Evolutionary conservation across 2,888 invertebrate species (phyloP), one percentile per base, ranked within the genome.

Genomic region (Pterostichus madidus): DNA sequence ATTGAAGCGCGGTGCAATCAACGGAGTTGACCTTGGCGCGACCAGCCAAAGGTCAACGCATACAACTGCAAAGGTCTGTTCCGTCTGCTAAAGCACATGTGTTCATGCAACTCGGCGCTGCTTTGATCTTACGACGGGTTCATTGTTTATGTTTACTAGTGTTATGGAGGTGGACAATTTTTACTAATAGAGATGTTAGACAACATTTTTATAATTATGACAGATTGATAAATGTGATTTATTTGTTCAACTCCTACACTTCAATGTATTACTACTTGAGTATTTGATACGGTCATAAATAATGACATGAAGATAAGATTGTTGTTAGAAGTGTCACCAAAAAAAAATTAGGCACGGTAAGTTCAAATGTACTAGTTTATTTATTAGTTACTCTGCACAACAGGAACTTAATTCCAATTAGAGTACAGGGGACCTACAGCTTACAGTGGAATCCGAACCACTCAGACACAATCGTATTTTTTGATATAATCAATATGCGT

Each of bases 1-100:
- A 64, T 64, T 64, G 64, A 64, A 64, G 39, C 39, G 64, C 64
- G 64, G 64, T 64, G 39, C 64, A 59, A 64, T 64, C 64, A 64
- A 35, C 35, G 64, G 13, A 64, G 13, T 64, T 64, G 64, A 64
- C 64, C 64, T 64, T 64, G 59, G 59, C 31, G 10, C 59, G 31
- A 59, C 11, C 59, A 59, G 64, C 35, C 64, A 64, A 35, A 64
- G 64, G 64, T 64, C 64, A 64, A 39, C 64, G 39, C 64, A 64
- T 35, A 64, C 64, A 64, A 64, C 35, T 64, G 64, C 64, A 64
- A 13, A 35, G 64, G 24, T 24, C 24, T 24, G 24, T 24, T 2
- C 24, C 3, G 24, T 24, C 24, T 24, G 24, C 24, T 24, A 24
- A 24, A 1, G 32, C 52, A 13, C 52, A 13, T 52, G n/a, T 13